These are phyloP conservation scores for Drosophila meridiana DNA, from an alignment of 2,888 invertebrate genomes.

Conservation along the genomic window DNA sequence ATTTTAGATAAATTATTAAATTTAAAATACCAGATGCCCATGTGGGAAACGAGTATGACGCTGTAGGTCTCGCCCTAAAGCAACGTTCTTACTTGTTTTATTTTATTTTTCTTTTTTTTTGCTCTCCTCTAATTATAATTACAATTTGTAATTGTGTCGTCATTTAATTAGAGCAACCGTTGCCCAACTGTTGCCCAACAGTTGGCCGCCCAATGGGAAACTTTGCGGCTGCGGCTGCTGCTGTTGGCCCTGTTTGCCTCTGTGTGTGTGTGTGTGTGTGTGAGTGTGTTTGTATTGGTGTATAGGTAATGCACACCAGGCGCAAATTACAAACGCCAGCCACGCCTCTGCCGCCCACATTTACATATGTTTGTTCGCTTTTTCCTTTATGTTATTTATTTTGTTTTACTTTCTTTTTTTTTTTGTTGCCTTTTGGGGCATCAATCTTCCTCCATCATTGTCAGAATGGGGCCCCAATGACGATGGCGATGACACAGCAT, in stretches of 20 bases:
- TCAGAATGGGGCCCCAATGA: constrained; percentile 61
- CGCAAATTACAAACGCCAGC: constrained; percentile 36
- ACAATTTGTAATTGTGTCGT: constrained; percentile 34
- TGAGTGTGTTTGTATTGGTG: constrained; percentile 15
- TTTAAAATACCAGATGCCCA: too few relatives aligned
- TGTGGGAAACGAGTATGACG: too few relatives aligned
- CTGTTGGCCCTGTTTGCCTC: background rate
- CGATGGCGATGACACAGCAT: constrained; percentile 57
- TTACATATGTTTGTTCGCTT: constrained; percentile 19
- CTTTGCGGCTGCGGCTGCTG: background rate
- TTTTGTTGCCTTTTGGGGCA: constrained; percentile 42
- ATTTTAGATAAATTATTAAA: too few relatives aligned
- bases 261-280: constrained; percentile 15
- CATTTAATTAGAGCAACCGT: constrained; percentile 36
- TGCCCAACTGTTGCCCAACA: constrained; percentile 39
- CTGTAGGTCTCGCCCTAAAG: too few relatives aligned
- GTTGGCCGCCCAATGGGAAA: constrained; percentile 1
- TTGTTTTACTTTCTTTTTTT: background rate
- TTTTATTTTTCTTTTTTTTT: background rate
- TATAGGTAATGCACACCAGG: constrained; percentile 23
- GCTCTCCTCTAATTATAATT: constrained; percentile 34
- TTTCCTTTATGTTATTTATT: constrained; percentile 4
- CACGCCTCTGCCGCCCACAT: constrained; percentile 1
- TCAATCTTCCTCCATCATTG: constrained; percentile 80
- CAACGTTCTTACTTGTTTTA: too few relatives aligned